These are phyloP conservation scores for Macquaria australasica DNA, from an alignment of 2,113 vertebrate genomes.

Conservation along the genomic window DNA sequence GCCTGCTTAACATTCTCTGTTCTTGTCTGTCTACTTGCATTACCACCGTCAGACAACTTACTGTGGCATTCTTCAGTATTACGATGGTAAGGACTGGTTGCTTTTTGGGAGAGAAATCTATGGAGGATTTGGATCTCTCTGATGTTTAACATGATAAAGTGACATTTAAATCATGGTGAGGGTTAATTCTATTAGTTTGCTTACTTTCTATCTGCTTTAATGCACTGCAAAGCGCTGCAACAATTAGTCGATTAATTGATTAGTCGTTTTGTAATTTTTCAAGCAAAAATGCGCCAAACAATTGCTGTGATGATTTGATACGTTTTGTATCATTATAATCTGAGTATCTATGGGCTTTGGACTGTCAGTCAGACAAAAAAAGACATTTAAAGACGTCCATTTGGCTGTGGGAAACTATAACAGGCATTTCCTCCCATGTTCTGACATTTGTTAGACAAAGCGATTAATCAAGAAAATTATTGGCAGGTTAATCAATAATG, in stretches of 20 bases:
- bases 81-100: neutral
- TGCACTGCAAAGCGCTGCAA: neutral
- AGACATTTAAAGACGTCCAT: neutral
- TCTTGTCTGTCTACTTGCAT: slow-evolving; percentile 55
- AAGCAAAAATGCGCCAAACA: too few species aligned
- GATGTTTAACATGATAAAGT: neutral
- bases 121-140: slow-evolving; percentile 19
- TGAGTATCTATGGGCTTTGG: neutral
- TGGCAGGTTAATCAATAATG: neutral
- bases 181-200: neutral
- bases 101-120: neutral
- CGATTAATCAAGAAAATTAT: neutral
- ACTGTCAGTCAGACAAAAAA: neutral
- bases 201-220: neutral
- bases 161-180: neutral
- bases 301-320: neutral
- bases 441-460: neutral
- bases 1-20: slow-evolving; percentile 30
- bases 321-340: neutral
- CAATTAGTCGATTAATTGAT: neutral
- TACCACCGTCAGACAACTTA: slow-evolving; percentile 53
- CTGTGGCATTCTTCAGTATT: slow-evolving; percentile 46
- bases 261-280: too few species aligned
- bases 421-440: neutral
- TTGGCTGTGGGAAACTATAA: neutral